Evolutionary conservation across 2,797 vertebrate species (phyloP).

Genomic region (Phrynocephalus vlangalii): DNA sequence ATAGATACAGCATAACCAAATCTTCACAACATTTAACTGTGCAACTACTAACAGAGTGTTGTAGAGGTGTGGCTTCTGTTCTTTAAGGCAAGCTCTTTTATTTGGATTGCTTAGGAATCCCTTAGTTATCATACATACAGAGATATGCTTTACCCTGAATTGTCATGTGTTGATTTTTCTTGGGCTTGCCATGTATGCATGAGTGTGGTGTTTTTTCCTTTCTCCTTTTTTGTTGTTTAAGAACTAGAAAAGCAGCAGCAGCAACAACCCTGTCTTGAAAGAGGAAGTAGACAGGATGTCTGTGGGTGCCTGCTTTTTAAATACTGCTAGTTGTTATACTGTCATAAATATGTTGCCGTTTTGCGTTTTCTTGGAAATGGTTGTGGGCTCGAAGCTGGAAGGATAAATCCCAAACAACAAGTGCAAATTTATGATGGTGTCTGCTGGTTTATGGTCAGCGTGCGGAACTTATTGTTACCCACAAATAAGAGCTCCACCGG

Average conservation of each 20-base stretch:
- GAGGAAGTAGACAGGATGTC: constrained; percentile 73
- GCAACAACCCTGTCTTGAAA: constrained; percentile 49
- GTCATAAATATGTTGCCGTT: neutral
- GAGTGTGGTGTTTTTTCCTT: neutral
- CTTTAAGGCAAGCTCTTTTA: too few species aligned
- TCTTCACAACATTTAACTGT: neutral
- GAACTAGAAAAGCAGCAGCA: constrained; percentile 22
- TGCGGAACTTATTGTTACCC: neutral
- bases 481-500: too few species aligned
- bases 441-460: neutral
- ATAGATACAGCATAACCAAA: too few species aligned
- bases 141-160: neutral
- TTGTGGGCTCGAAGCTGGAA: neutral
- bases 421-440: neutral
- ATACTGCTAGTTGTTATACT: constrained; percentile 17
- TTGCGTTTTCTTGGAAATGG: neutral
- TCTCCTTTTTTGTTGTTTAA: neutral
- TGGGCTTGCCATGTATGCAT: neutral
- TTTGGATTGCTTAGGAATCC: neutral
- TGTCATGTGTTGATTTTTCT: neutral
- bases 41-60: neutral
- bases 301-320: constrained; percentile 61
- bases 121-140: accelerated
- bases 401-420: neutral
- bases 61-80: neutral